Percentiles rank a stretch among this genome's conserved stretches.
Conservation (phyloP, 2,888 invertebrate genomes). For the Drosophila mayaguana region DNA sequence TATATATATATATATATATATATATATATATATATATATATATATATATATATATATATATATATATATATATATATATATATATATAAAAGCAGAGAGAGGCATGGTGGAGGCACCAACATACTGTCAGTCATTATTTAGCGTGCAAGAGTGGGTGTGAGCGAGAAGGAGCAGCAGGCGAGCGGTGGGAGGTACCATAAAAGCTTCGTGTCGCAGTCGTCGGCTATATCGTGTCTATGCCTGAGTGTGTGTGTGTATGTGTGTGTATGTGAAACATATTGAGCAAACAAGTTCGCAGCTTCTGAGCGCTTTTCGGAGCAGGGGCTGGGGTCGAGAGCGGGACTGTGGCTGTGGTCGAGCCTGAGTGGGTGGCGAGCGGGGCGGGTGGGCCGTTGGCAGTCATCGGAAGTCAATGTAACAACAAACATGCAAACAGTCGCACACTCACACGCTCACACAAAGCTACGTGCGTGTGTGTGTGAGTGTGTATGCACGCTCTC, state of each 20-base stretch:
- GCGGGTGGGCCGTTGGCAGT: constrained; percentile 59
- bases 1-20: background rate
- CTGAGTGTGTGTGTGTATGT: constrained; percentile 33
- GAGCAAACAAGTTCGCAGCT: constrained; percentile 84
- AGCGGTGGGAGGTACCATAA: constrained; percentile 26
- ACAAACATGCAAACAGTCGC: constrained; percentile 78
- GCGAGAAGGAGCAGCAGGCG: constrained; percentile 15
- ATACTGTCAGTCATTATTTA: constrained; percentile 81
- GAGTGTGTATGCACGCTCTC: constrained; percentile 57
- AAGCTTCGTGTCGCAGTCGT: constrained; percentile 70
- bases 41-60: background rate
- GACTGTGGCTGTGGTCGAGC: constrained; percentile 11
- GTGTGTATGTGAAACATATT: constrained; percentile 78
- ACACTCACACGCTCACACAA: constrained; percentile 28
- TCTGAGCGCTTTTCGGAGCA: constrained; percentile 65
- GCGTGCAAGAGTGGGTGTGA: constrained; percentile 62
- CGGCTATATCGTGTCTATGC: constrained; percentile 43
- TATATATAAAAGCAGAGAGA: constrained; percentile 17
- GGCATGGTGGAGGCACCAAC: constrained; percentile 66
- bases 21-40: no score
- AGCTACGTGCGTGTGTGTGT: constrained; percentile 3
- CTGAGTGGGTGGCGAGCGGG: constrained; percentile 36
- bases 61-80: background rate
- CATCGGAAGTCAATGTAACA: constrained; percentile 82
- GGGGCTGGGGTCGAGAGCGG: constrained; percentile 20